Evolutionary conservation across 2,888 invertebrate genomes (phyloP).

Genomic region (Rotaria macrura): DNA sequence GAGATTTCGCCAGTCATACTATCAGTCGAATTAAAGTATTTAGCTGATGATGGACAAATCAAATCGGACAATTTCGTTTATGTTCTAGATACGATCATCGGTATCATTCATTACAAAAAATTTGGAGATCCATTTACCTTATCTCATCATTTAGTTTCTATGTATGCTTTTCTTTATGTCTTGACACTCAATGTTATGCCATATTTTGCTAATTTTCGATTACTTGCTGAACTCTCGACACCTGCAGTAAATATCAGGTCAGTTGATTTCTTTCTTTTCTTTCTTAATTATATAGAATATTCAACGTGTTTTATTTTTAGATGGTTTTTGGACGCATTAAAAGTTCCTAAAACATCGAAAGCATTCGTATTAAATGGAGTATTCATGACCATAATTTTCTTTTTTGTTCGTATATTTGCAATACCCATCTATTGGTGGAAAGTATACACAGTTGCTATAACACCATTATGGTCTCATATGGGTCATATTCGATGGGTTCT

Average conservation of each 20-base stretch:
- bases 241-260: constrained; percentile 48
- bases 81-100: constrained; percentile 37
- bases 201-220: constrained; percentile 47
- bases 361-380: constrained; percentile 43
- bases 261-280: not conserved
- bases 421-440: constrained; percentile 46
- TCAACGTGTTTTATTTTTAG: constrained; percentile 36
- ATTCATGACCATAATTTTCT: constrained; percentile 45
- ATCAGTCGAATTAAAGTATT: too few species aligned
- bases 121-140: constrained; percentile 43
- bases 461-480: constrained; percentile 39
- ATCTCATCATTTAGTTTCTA: constrained; percentile 45
- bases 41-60: too few species aligned
- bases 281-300: not conserved
- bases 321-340: constrained; percentile 44
- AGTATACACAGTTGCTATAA: constrained; percentile 42
- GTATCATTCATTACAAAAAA: constrained; percentile 39
- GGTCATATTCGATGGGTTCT: constrained; percentile 45
- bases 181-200: constrained; percentile 44
- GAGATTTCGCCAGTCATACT: too few species aligned
- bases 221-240: constrained; percentile 48
- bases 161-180: constrained; percentile 46
- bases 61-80: not conserved
- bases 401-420: constrained; percentile 41
- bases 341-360: constrained; percentile 39